Percentiles rank a stretch among this genome's conserved stretches.
Evolutionary conservation across 2,113 vertebrate genomes (phyloP).

Genomic region (Symphodus melops): DNA sequence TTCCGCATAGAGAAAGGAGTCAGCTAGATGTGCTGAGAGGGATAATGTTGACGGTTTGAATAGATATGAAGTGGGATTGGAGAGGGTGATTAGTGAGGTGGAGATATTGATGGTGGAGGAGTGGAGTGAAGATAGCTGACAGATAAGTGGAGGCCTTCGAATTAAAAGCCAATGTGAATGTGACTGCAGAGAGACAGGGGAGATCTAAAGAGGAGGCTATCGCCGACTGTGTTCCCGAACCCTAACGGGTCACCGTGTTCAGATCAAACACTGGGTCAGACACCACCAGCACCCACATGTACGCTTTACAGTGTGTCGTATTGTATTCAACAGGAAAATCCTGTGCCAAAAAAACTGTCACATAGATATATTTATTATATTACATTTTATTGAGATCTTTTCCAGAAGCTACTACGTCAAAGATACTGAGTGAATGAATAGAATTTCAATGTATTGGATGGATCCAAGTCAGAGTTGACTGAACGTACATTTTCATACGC

Average conservation of each 20-base stretch:
- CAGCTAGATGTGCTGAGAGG: constrained; percentile 52
- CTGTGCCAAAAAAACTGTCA: background rate
- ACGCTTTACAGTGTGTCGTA: background rate
- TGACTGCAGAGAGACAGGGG: constrained; percentile 4
- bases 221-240: background rate
- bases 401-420: background rate
- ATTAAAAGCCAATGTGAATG: constrained; percentile 4
- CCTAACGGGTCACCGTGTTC: background rate
- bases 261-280: background rate
- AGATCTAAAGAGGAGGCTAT: background rate
- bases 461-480: background rate
- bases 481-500: background rate
- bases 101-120: background rate
- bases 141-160: constrained; percentile 9
- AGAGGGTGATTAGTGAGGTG: background rate
- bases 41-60: constrained; percentile 51
- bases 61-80: constrained; percentile 16
- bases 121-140: background rate
- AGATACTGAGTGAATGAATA: background rate
- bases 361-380: background rate
- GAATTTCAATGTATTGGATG: background rate
- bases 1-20: constrained; percentile 52
- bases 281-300: background rate
- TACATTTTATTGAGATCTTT: background rate
- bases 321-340: no score